A percentile compares a stretch with the other conserved stretches of the same genome.
Evolutionary conservation across 2,797 vertebrate genomes (phyloP).

Genomic region (Tolypeutes matacus): DNA sequence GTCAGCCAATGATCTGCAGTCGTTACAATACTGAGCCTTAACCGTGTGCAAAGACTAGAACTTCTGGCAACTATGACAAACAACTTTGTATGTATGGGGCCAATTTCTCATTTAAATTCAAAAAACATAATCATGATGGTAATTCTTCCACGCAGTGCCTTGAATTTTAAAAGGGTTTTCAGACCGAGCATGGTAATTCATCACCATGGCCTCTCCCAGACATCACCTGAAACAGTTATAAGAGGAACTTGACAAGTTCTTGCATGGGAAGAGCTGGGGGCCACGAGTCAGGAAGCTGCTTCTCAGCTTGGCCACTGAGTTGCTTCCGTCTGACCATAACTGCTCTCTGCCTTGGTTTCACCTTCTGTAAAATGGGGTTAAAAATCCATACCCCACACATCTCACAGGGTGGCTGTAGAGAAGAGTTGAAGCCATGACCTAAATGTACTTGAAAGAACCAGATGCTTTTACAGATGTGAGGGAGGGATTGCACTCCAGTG

Average conservation of each 20-base stretch:
- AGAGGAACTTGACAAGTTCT: not conserved
- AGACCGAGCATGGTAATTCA: not conserved
- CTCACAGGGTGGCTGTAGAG: not conserved
- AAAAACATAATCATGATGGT: not conserved
- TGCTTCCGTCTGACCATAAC: not conserved
- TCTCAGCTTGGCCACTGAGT: not conserved
- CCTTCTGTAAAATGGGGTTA: not conserved
- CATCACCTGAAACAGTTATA: not conserved
- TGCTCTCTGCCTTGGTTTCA: not conserved
- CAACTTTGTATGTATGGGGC: not conserved
- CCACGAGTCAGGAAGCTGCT: not conserved
- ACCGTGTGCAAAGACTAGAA: not conserved
- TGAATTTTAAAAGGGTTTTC: conserved; percentile 25
- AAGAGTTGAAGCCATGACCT: not conserved
- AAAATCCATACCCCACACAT: not conserved
- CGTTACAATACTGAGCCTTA: not conserved
- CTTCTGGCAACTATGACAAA: conserved; percentile 6
- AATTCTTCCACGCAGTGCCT: not conserved
- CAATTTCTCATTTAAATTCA: conserved; percentile 57
- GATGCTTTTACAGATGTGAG: not conserved
- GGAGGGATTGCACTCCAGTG: not conserved
- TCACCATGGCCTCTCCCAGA: not conserved
- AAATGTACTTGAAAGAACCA: not conserved
- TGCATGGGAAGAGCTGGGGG: not conserved
- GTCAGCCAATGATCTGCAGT: not conserved